These are phyloP conservation scores for Seriola aureovittata DNA, from an alignment of 2,113 vertebrate species.

Conservation along the genomic window DNA sequence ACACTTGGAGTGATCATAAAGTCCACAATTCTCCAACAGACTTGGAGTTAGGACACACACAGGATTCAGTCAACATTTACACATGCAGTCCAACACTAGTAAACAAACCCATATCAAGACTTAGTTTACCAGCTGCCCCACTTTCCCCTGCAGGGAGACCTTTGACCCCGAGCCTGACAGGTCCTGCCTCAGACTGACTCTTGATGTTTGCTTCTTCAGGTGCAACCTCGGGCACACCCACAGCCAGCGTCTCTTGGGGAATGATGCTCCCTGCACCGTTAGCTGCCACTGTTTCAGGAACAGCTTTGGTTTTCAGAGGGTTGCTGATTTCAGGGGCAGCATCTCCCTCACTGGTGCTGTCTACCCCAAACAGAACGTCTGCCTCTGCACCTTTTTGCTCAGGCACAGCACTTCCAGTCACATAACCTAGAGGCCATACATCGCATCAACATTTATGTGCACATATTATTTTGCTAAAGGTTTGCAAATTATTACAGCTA, in stretches of 20 bases:
- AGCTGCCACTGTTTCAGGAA: conserved; percentile 41
- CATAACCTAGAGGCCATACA: conserved; percentile 73
- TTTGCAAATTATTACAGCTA: neutral
- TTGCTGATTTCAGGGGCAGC: conserved; percentile 39
- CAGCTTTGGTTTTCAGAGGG: conserved; percentile 41
- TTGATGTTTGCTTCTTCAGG: conserved; percentile 46
- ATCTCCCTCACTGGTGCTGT: conserved; percentile 29
- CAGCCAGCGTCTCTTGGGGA: conserved; percentile 16
- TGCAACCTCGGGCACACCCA: conserved; percentile 7
- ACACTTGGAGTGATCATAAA: neutral
- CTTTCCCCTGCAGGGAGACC: conserved; percentile 47
- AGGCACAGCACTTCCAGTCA: conserved; percentile 67
- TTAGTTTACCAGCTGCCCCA: conserved; percentile 62
- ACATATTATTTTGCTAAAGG: neutral
- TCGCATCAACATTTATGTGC: conserved; percentile 21
- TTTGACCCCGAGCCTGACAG: conserved; percentile 44
- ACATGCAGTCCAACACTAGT: conserved; percentile 44
- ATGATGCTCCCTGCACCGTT: neutral
- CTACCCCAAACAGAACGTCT: conserved; percentile 46
- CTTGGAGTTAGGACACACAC: conserved; percentile 17
- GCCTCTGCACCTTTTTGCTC: conserved; percentile 57
- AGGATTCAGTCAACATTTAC: conserved; percentile 4
- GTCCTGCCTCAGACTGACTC: conserved; percentile 34
- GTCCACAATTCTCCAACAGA: neutral
- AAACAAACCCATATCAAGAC: conserved; percentile 28